Conservation (phyloP, 2,888 invertebrate genomes). For the Lagria hirta region DNA sequence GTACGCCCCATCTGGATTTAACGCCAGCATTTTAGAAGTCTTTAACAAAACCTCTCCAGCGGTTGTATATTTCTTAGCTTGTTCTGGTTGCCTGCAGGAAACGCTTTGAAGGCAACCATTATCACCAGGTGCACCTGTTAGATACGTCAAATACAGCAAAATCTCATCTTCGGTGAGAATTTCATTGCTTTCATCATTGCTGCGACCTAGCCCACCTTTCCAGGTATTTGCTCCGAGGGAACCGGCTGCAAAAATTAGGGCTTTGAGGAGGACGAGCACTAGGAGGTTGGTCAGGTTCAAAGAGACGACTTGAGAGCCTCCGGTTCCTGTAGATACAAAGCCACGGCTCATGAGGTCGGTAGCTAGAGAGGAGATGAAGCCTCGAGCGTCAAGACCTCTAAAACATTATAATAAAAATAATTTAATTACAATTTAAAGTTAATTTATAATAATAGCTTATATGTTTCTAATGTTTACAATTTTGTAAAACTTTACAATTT, state of each 20-base stretch:
- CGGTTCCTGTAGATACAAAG: conserved; percentile 35
- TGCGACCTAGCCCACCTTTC: conserved; percentile 61
- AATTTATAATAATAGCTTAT: too few species aligned
- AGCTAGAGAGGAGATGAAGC: conserved; percentile 46
- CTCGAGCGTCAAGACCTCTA: conserved; percentile 47
- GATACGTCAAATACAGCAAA: conserved; percentile 67
- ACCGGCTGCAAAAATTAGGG: conserved; percentile 78
- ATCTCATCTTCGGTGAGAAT: conserved; percentile 70
- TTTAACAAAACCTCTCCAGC: conserved; percentile 77
- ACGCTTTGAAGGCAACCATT: conserved; percentile 74
- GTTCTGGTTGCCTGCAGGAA: conserved; percentile 72
- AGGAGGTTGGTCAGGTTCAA: conserved; percentile 80
- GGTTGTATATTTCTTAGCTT: conserved; percentile 72
- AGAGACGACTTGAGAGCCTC: conserved; percentile 64
- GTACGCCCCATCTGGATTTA: conserved; percentile 60
- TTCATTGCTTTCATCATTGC: conserved; percentile 58
- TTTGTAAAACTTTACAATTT: too few species aligned
- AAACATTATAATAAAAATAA: conserved; percentile 10
- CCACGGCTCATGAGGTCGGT: conserved; percentile 48
- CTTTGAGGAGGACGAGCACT: conserved; percentile 77
- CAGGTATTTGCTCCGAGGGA: conserved; percentile 73
- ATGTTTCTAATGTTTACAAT: too few species aligned
- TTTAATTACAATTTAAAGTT: too few species aligned
- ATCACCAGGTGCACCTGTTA: conserved; percentile 62
- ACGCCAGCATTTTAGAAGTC: conserved; percentile 63